phyloP scores from a whole-genome alignment of 2,113 vertebrate genomes.

The Xyrauchen texanus region DNA sequence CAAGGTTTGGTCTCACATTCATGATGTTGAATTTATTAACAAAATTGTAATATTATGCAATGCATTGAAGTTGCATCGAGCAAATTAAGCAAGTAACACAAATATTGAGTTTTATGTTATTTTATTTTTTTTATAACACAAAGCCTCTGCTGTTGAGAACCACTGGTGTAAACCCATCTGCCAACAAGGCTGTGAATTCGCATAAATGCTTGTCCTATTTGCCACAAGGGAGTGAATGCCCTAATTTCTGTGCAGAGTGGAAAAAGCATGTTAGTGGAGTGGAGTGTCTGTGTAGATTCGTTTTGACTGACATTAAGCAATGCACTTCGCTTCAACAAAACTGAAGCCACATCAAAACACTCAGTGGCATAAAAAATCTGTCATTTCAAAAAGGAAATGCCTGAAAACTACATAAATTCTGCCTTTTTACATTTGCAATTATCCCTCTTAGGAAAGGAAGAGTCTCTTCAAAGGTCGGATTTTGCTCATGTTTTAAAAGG shows the following conservation, averaged over 20 bases:
- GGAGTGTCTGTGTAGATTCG: neutral
- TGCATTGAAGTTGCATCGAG: too few relatives aligned
- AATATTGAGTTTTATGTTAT: too few relatives aligned
- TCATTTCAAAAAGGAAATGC: neutral
- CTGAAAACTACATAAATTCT: constrained; percentile 22
- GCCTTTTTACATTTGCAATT: constrained; percentile 18
- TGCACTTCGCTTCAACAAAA: constrained; percentile 2
- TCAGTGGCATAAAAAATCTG: constrained; percentile 1
- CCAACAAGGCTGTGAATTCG: constrained; percentile 30
- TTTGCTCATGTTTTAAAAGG: constrained; percentile 46
- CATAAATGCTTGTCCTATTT: constrained; percentile 22
- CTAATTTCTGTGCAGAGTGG: constrained; percentile 20
- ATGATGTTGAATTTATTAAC: too few relatives aligned
- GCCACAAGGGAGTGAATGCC: constrained; percentile 22
- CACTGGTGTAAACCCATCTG: constrained; percentile 7
- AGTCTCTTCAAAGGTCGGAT: constrained; percentile 61
- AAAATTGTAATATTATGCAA: too few relatives aligned
- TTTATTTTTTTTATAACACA: too few relatives aligned
- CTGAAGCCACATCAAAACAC: neutral
- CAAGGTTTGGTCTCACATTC: too few relatives aligned
- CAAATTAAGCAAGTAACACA: too few relatives aligned
- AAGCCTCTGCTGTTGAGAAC: too few relatives aligned
- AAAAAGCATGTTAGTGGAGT: neutral
- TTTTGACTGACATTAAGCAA: constrained; percentile 7
- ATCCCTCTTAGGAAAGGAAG: neutral